Evolutionary conservation across 2,888 invertebrate genomes (phyloP), one percentile per base, ranked within the genome.

Genomic region (Limnephilus auricula): DNA sequence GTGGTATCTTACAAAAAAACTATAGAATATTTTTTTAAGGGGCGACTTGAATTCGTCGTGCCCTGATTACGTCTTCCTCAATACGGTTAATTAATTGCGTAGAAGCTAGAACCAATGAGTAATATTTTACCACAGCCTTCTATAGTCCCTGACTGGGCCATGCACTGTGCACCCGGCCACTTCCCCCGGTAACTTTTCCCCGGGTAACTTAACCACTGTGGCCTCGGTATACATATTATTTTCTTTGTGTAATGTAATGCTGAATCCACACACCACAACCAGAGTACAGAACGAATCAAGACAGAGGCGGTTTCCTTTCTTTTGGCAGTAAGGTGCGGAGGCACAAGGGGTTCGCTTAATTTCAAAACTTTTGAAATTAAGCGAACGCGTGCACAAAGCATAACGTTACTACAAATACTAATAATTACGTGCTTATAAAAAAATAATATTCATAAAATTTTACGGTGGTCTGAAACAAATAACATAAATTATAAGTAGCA

Each of bases 191-290:
- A 13, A 50, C 45, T 10, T 50, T n/a, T n/a, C 45, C 45, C 45
- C 45, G 2, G 15, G 45, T 50, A 65, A 65, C 65, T 65, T 65
- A 65, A 65, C 65, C 65, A 25, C 82, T 34, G 82, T 82, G 82
- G 34, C 82, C 82, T 82, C 82, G 34, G 25, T 82, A 15, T 34
- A 82, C 34, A 82, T 82, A 82, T 82, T 65, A 65, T 65, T 82
- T 37, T 82, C 82, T 37, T n/a, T 82, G 82, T 32, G 82, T 82
- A 82, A 32, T 82, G 34, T 82, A 82, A 82, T 34, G 82, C 82
- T 34, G 34, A 32, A 37, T 34, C 34, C 82, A 34, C 82, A 37
- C 34, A 37, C 82, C 15, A 32, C 80, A 32, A 80, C 12, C 80
- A 34, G 32, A 82, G 32, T 25, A 82, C 34, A 82, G 18, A 82